Base-by-base conservation (phyloP, 1,140 invertebrate species). In the Drosophila mojavensis region DNA sequence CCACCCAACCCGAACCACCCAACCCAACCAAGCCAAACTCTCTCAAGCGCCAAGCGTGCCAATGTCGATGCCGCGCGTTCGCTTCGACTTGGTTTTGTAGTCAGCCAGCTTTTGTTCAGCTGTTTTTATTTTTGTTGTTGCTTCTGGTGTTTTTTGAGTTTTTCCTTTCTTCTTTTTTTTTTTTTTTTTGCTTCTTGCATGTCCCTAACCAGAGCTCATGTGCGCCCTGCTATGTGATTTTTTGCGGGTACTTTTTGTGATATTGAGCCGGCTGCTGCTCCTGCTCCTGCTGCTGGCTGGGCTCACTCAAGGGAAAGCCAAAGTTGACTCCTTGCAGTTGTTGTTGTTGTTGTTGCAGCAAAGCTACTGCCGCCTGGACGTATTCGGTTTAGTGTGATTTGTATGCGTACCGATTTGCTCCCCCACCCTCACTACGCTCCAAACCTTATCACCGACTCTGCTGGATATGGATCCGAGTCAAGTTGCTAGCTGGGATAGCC, bases 311-410 rank as follows among this genome's bases (percentile, higher is more conserved):
- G 80, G 79, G 71, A 88, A 88, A 88, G 79, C 75, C 71, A 74
- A 63, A 66, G 81, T 72, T 41, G 60, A 50, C 74, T 71, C 24
- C 64, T 63, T 24, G 33, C 30, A 47, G 13, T 48, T 20, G 36
- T 53, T 62, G 50, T 54, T 65, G 47, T 45, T 59, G 69, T 30
- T 65, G 61, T 28, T 66, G 70, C 20, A 41, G 70, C 63, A 62
- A 75, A 70, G 66, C 70, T 81, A 67, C 60, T 78, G 68, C 67
- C 70, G 68, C 75, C 83, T 88, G 88, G 79, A 86, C 79, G 82
- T 88, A 86, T 86, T 85, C 64, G 82, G 82, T 76, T 85, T 86
- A 82, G 82, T 76, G 82, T 88, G 82, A 86, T 86, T 86, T 86
- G 79, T 88, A 81, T 78, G 81, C 60, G 43, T 30, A 39, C 20